These are phyloP conservation scores for Clarias fuscus DNA, from an alignment of 2,797 vertebrate species.

Conservation along the genomic window DNA sequence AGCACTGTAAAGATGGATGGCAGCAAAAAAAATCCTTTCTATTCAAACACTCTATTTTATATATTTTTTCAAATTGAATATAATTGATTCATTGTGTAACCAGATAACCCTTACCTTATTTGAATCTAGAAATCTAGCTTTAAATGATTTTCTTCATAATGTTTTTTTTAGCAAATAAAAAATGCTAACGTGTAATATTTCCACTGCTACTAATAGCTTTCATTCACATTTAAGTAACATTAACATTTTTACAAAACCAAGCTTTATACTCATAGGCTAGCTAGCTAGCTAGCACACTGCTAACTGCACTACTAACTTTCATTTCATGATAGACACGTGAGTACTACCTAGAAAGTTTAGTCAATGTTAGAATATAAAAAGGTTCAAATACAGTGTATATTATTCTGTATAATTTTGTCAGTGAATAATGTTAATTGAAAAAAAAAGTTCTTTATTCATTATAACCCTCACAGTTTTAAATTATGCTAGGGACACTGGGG, in stretches of 20 bases:
- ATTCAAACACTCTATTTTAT: neutral
- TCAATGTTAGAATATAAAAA: neutral
- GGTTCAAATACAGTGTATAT: neutral
- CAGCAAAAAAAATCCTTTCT: neutral
- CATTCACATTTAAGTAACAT: neutral
- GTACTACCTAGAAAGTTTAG: neutral
- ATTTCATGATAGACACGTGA: neutral
- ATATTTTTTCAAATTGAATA: too few relatives aligned
- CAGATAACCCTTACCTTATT: neutral
- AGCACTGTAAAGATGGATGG: constrained; percentile 13
- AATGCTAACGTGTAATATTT: neutral
- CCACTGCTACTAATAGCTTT: neutral
- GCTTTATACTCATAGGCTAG: neutral
- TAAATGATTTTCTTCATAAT: too few relatives aligned
- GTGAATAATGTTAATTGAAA: neutral
- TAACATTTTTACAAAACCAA: constrained; percentile 7
- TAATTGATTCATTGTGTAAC: neutral
- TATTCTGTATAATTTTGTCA: neutral
- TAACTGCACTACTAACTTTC: constrained; percentile 12
- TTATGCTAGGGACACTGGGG: neutral
- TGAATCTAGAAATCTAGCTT: neutral
- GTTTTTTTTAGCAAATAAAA: neutral
- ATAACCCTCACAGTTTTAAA: neutral
- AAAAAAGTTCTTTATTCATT: neutral
- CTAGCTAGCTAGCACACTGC: constrained; percentile 19